Percentiles rank a stretch among this genome's conserved stretches.
These are phyloP conservation scores for Ahaetulla prasina DNA, from an alignment of 2,113 vertebrate genomes.

Conservation along the genomic window DNA sequence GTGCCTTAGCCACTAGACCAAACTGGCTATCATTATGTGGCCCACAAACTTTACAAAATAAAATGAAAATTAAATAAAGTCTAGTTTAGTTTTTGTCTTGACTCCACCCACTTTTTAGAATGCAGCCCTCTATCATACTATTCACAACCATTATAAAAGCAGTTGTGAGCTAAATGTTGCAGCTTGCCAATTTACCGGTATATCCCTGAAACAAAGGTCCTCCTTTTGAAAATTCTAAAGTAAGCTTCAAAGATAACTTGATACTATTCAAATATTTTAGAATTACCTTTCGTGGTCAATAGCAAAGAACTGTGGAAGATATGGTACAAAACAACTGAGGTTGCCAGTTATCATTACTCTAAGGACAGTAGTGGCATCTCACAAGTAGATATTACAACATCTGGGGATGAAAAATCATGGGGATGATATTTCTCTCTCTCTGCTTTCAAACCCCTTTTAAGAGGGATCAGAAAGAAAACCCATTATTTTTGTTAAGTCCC, in stretches of 20 bases:
- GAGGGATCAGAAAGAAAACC: background rate
- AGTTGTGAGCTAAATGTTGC: background rate
- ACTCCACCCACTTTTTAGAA: background rate
- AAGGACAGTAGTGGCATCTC: background rate
- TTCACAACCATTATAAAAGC: background rate
- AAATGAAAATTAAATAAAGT: background rate
- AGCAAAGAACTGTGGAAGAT: background rate
- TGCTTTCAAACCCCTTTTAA: background rate
- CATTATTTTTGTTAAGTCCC: background rate
- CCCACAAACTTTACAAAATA: background rate
- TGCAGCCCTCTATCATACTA: background rate
- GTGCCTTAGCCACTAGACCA: no score
- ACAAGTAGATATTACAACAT: background rate
- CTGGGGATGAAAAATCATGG: background rate
- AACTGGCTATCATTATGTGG: no score
- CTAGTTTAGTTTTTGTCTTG: background rate
- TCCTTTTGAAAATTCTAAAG: background rate
- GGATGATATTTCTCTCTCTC: background rate
- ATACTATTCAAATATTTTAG: background rate
- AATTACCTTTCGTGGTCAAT: background rate
- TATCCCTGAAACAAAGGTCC: background rate
- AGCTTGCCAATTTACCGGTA: background rate
- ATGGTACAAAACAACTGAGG: background rate
- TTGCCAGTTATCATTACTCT: background rate
- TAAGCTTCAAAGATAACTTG: background rate